Evolutionary conservation across 1,140 invertebrate species (phyloP).

Genomic region (Tenebrio molitor): DNA sequence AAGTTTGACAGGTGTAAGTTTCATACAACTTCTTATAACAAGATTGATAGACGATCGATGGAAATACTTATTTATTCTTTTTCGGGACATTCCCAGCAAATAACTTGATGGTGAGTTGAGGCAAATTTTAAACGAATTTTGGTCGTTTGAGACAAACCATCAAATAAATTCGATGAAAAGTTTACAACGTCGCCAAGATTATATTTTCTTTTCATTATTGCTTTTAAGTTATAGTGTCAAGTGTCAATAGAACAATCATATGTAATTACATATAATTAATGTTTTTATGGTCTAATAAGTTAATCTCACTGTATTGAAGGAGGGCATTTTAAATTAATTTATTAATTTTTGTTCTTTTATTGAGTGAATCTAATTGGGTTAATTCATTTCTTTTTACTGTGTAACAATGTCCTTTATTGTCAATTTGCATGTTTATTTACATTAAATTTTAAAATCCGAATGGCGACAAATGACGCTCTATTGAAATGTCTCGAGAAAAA

Average conservation of each 20-base stretch:
- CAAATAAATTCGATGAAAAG: conserved; percentile 6
- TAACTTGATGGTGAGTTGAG: conserved; percentile 4
- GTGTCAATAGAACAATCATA: not conserved
- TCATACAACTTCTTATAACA: conserved; percentile 9
- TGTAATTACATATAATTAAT: not conserved
- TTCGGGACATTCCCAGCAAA: not conserved
- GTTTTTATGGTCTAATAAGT: not conserved
- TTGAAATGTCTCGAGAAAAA: conserved; percentile 28
- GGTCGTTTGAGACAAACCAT: conserved; percentile 1
- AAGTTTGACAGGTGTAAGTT: conserved; percentile 34
- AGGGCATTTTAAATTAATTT: not conserved
- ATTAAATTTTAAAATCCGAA: conserved; percentile 26
- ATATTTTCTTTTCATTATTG: no score
- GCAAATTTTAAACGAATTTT: conserved; percentile 27
- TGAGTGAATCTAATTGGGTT: conserved; percentile 3
- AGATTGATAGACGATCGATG: conserved; percentile 30
- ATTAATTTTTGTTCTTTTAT: conserved; percentile 16
- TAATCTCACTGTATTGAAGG: not conserved
- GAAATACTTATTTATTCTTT: conserved; percentile 28
- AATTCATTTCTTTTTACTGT: not conserved
- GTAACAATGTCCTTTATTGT: not conserved
- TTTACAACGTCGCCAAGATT: no score
- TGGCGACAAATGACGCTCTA: conserved; percentile 19
- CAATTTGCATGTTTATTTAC: conserved; percentile 1
- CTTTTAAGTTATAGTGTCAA: not conserved